Base-by-base conservation (phyloP, 2,797 vertebrate species). In the Neopelma chrysocephalum region DNA sequence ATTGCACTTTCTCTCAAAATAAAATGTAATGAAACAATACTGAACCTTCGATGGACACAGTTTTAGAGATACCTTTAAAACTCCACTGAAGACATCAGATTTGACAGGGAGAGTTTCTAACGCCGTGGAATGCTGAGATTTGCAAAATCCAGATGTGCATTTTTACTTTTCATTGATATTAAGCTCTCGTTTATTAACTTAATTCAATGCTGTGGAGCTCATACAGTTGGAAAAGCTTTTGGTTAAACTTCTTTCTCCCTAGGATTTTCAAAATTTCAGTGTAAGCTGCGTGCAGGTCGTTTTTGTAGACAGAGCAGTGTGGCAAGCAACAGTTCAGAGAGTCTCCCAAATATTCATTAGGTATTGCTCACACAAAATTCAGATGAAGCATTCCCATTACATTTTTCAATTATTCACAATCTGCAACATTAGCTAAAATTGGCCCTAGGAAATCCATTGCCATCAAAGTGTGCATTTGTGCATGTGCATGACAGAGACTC, bases 401-500 rank as follows among this genome's bases (percentile, higher is more conserved):
- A 43, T 82, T 76, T 88, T 92, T 85, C 80, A 93, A 82, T 84
- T 92, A 92, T 70, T 86, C 78, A 62, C 56, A 76, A 85, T 85
- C 66, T 83, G 42, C 62, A 77, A 57, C 65, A 91, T 89, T 93
- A 94, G 61, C 91, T 96, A 95, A 84, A 97, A 90, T 40, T 45
- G 31, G 95, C 80, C 58, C 65, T 66, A 62, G 68, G 94, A 93
- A 87, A 77, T 68, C 85, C 71, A 83, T 7, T 53, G 80, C 89
- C 82, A 90, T 71, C 42, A 62, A 27, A 6, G 51, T 10, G 53
- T 26, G n/a, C 29, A 57, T 76, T 78, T 71, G 75, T 81, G 70
- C 1, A 2, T 32, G 48, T 32, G 50, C 15, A 23, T 22, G 77
- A 60, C 88, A 73, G 80, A 69, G 43, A 84, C 15, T 47, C 29